Evolutionary conservation across 2,888 invertebrate genomes (phyloP).

Genomic region (Actias luna): DNA sequence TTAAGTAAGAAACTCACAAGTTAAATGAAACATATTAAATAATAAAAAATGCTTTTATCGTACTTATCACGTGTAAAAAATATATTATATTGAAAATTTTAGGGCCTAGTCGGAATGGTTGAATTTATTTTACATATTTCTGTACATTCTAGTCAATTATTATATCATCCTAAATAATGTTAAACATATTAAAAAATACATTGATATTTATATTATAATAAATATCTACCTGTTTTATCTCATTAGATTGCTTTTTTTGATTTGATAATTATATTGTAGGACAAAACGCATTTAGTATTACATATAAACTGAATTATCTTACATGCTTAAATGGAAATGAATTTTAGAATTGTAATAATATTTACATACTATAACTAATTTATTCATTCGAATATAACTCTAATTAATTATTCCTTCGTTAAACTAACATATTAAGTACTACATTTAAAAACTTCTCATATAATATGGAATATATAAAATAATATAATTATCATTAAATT

Average conservation of each 20-base stretch:
- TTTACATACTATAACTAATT: constrained; percentile 10
- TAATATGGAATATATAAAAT: constrained; percentile 6
- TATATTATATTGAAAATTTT: constrained; percentile 18
- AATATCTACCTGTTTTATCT: neutral
- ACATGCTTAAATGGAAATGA: neutral
- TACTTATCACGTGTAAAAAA: neutral
- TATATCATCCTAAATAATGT: constrained; percentile 42
- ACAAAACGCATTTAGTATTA: neutral
- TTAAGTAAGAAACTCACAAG: neutral
- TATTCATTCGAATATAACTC: constrained; percentile 8
- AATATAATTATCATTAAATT: constrained; percentile 8
- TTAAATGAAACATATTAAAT: neutral
- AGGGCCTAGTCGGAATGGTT: constrained; percentile 59
- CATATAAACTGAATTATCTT: neutral
- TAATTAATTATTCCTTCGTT: constrained; percentile 17
- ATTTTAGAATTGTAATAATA: neutral
- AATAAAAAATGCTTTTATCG: neutral
- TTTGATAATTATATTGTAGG: neutral
- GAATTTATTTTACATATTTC: constrained; percentile 38
- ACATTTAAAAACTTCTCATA: constrained; percentile 16
- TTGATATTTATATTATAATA: constrained; percentile 3
- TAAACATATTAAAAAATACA: constrained; percentile 15
- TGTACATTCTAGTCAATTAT: constrained; percentile 75
- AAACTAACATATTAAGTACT: constrained; percentile 19
- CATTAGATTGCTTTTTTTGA: neutral